Conservation (phyloP, 2,888 invertebrate species). For the Melanophora roralis region DNA sequence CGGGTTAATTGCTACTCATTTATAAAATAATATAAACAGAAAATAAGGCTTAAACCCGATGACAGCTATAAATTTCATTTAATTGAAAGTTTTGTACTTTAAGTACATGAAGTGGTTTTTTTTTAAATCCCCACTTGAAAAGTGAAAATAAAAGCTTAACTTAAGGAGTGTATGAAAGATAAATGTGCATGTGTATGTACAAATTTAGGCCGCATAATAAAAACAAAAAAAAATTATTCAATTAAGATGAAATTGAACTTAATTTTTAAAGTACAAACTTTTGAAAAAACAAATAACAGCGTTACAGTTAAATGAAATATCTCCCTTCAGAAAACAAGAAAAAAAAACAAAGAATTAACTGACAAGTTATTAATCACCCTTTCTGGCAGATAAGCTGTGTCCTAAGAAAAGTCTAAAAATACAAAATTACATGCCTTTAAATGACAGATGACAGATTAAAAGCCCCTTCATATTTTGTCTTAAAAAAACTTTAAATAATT, state of each 20-base stretch:
- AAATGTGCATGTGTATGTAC: too few relatives aligned
- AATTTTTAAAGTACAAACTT: not conserved
- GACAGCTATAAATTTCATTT: slow-evolving; percentile 52
- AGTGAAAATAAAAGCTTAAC: slow-evolving; percentile 38
- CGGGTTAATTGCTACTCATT: slow-evolving; percentile 19
- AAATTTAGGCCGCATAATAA: not conserved
- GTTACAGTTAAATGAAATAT: not conserved
- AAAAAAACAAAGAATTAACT: not conserved
- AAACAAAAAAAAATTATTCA: not conserved
- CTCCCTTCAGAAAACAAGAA: too few relatives aligned
- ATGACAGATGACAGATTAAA: too few relatives aligned
- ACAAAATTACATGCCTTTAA: not conserved
- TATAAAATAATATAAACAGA: slow-evolving; percentile 1
- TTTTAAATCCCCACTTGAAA: slow-evolving; percentile 29
- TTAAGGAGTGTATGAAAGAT: not conserved
- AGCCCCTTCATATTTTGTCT: too few relatives aligned
- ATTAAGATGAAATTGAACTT: slow-evolving; percentile 34
- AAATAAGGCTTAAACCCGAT: slow-evolving; percentile 29
- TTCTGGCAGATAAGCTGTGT: not conserved
- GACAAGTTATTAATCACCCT: slow-evolving; percentile 42
- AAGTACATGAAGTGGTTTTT: not conserved
- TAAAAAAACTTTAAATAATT: not conserved
- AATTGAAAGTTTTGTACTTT: slow-evolving; percentile 46
- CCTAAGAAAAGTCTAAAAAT: not conserved
- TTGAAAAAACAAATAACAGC: too few relatives aligned